Conservation (phyloP, 2,888 invertebrate species). For the Trachelus troglodyta region DNA sequence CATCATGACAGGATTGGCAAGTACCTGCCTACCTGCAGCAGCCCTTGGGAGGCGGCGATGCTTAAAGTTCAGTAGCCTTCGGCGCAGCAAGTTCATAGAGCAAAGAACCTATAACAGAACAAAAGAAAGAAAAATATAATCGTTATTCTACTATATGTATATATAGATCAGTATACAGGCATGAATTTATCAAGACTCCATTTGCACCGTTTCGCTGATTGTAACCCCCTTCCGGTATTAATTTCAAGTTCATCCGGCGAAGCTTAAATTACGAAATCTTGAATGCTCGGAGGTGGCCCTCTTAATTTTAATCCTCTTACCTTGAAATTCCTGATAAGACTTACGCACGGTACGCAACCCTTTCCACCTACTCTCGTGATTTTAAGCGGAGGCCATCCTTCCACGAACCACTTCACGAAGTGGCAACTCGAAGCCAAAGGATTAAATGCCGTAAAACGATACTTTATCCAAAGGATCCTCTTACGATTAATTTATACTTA, state of each 20-base stretch:
- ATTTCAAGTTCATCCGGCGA: constrained; percentile 10
- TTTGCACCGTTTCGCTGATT: too few species aligned
- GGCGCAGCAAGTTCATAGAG: constrained; percentile 15
- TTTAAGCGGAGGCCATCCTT: not conserved
- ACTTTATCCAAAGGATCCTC: not conserved
- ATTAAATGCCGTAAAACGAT: constrained; percentile 2
- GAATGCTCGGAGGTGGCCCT: constrained; percentile 26
- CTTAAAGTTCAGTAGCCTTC: constrained; percentile 26
- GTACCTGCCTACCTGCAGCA: too few species aligned
- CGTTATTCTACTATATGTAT: too few species aligned
- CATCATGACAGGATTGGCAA: constrained; percentile 16
- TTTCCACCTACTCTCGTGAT: not conserved
- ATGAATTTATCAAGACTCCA: too few species aligned
- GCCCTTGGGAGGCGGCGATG: not conserved
- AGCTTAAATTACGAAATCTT: constrained; percentile 36
- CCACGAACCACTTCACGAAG: too few species aligned
- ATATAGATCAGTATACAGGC: too few species aligned
- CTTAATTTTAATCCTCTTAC: constrained; percentile 54
- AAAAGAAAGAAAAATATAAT: too few species aligned
- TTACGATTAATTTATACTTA: not conserved
- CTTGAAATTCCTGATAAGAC: constrained; percentile 38
- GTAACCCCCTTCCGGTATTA: too few species aligned
- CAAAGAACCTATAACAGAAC: constrained; percentile 28
- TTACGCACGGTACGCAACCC: not conserved
- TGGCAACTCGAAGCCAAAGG: not conserved